Evolutionary conservation across 2,113 vertebrate species (phyloP).

Genomic region (Platichthys stellatus): DNA sequence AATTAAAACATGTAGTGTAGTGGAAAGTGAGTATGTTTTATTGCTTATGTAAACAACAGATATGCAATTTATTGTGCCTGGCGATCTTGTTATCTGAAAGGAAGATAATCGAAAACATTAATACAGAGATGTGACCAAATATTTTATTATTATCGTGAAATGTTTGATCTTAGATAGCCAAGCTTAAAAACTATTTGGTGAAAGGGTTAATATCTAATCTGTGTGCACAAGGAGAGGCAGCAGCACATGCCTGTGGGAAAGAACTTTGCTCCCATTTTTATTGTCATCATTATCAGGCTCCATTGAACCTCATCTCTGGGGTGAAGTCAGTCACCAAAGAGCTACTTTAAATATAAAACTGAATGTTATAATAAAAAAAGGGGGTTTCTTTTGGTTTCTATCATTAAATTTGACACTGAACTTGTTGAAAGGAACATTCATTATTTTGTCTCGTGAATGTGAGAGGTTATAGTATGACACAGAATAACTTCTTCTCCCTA

Average conservation of each 20-base stretch:
- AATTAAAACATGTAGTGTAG: neutral
- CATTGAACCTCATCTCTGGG: neutral
- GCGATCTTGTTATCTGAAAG: neutral
- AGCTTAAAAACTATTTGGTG: neutral
- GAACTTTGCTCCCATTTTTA: slow-evolving; percentile 79
- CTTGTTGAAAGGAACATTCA: neutral
- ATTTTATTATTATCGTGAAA: neutral
- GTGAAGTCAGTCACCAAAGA: slow-evolving; percentile 1
- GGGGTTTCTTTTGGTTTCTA: neutral
- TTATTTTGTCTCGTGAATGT: neutral
- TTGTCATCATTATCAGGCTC: slow-evolving; percentile 45
- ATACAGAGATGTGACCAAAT: neutral
- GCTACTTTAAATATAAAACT: slow-evolving; percentile 29
- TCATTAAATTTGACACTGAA: slow-evolving; percentile 2
- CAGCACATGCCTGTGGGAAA: slow-evolving; percentile 3
- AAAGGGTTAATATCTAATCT: slow-evolving; percentile 78
- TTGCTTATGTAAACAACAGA: neutral
- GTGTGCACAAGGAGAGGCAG: slow-evolving; percentile 40
- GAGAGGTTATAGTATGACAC: slow-evolving; percentile 82
- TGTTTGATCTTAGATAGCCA: neutral
- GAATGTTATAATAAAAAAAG: neutral
- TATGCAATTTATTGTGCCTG: neutral
- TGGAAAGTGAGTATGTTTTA: neutral
- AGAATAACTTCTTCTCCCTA: slow-evolving; percentile 87
- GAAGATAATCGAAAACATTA: neutral